These are phyloP conservation scores for Petrolisthes cinctipes DNA, from an alignment of 2,888 invertebrate genomes.

Conservation along the genomic window DNA sequence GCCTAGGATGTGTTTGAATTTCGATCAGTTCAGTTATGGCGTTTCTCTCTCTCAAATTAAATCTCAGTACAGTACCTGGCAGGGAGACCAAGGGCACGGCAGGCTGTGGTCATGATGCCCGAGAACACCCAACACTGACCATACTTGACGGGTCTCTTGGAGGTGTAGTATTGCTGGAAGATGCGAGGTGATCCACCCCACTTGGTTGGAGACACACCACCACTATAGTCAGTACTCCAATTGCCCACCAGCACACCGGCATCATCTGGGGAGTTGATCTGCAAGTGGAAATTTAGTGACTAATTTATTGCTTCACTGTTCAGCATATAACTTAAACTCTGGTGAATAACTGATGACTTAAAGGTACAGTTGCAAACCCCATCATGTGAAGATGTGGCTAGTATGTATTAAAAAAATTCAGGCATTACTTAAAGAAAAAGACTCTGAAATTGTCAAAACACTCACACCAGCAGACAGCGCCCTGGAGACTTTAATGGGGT, in stretches of 20 bases:
- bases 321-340: too few species aligned
- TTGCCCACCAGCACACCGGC: slow-evolving; percentile 87
- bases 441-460: slow-evolving; percentile 5
- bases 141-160: slow-evolving; percentile 89
- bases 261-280: slow-evolving; percentile 85
- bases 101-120: slow-evolving; percentile 87
- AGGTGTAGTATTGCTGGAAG: slow-evolving; percentile 84
- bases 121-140: slow-evolving; percentile 96
- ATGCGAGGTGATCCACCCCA: slow-evolving; percentile 92
- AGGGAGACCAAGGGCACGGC: slow-evolving; percentile 82
- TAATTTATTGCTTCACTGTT: too few species aligned
- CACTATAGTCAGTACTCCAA: slow-evolving; percentile 88
- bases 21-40: too few species aligned
- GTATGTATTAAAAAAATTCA: neutral
- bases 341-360: too few species aligned
- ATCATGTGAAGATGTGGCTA: neutral
- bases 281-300: neutral
- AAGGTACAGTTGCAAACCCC: neutral
- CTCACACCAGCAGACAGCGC: slow-evolving; percentile 87
- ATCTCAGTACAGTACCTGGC: slow-evolving; percentile 73
- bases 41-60: too few species aligned
- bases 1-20: too few species aligned
- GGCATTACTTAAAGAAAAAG: too few species aligned
- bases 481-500: slow-evolving; percentile 82
- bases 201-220: slow-evolving; percentile 86